A percentile compares a stretch with the other conserved stretches of the same genome.
phyloP scores from a whole-genome alignment of 2,888 invertebrate species.

The Belgica antarctica region DNA sequence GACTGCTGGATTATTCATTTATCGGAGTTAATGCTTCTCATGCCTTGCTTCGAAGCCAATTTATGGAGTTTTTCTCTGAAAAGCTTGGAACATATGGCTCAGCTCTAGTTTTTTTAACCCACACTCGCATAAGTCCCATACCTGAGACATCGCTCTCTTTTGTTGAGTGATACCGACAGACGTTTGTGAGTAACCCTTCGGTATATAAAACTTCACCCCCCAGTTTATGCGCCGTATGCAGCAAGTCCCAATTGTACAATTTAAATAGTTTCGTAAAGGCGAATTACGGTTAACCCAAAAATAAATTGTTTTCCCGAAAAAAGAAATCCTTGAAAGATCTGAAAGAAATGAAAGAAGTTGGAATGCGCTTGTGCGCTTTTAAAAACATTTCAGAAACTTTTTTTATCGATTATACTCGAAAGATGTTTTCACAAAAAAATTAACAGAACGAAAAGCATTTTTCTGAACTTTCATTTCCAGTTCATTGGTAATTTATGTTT shows the following conservation, averaged over 20 bases:
- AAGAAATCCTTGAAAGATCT: background rate
- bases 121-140: background rate
- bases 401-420: slow-evolving; percentile 12
- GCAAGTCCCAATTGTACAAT: slow-evolving; percentile 41
- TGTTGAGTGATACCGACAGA: slow-evolving; percentile 18
- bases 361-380: slow-evolving; percentile 25
- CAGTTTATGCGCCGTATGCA: slow-evolving; percentile 2
- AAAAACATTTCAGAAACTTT: background rate
- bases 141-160: slow-evolving; percentile 4
- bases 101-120: slow-evolving; percentile 30
- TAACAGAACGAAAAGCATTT: background rate
- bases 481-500: slow-evolving; percentile 26
- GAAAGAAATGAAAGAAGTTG: background rate
- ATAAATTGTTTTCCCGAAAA: background rate
- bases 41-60: background rate
- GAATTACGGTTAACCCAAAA: slow-evolving; percentile 33
- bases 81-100: slow-evolving; percentile 13
- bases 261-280: slow-evolving; percentile 24
- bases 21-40: background rate
- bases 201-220: slow-evolving; percentile 29
- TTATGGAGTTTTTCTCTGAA: slow-evolving; percentile 15
- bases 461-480: slow-evolving; percentile 7
- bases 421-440: slow-evolving; percentile 27
- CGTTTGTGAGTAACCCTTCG: slow-evolving; percentile 20
- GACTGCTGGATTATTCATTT: background rate